Conservation (phyloP, 2,113 vertebrate species). For the Psephotus haematonotus region DNA sequence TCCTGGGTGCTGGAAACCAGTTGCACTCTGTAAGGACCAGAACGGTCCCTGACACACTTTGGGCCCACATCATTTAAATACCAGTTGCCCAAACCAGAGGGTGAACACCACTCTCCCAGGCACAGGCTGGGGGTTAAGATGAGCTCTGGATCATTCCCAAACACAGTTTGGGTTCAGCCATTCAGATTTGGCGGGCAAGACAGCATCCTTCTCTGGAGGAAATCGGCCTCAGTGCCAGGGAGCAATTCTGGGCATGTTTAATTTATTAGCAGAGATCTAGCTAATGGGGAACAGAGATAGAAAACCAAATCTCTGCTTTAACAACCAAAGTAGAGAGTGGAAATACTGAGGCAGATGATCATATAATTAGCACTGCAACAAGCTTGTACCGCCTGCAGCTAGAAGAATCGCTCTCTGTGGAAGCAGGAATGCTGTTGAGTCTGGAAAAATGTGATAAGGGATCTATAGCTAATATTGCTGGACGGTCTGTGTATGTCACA, state of each 20-base stretch:
- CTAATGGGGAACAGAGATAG: not conserved
- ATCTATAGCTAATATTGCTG: not conserved
- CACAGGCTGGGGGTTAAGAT: not conserved
- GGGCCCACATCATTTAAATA: not conserved
- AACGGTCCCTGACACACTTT: not conserved
- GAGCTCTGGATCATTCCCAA: not conserved
- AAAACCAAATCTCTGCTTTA: constrained; percentile 1
- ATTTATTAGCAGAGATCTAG: not conserved
- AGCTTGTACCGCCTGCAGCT: constrained; percentile 46
- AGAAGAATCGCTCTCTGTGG: not conserved
- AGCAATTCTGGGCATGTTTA: accelerated
- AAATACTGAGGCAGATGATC: constrained; percentile 18
- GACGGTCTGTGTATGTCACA: not conserved
- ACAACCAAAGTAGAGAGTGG: constrained; percentile 30
- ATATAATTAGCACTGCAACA: constrained; percentile 43
- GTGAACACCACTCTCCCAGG: not conserved
- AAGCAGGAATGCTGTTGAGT: not conserved
- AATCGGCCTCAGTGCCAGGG: not conserved
- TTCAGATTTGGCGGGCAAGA: not conserved
- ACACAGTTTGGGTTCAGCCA: not conserved
- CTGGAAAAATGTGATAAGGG: not conserved
- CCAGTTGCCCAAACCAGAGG: not conserved
- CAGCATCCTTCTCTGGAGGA: constrained; percentile 7
- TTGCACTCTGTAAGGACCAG: not conserved
- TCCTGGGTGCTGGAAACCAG: not conserved